A percentile compares a stretch with the other conserved stretches of the same genome.
These are phyloP conservation scores for Lucilia cuprina DNA, from an alignment of 1,140 invertebrate genomes.

Conservation along the genomic window DNA sequence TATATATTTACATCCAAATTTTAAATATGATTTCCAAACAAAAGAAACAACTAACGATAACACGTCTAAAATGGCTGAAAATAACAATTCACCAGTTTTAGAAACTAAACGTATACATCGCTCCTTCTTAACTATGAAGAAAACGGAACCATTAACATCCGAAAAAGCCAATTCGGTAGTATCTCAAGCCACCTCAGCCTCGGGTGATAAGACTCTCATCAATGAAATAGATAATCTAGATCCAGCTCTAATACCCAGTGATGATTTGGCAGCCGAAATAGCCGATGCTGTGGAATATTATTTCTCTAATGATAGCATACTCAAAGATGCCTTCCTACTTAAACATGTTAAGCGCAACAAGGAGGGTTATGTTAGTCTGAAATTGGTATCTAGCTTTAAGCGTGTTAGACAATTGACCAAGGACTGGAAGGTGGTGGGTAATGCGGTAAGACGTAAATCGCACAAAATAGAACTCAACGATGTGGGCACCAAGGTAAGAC, in stretches of 20 bases:
- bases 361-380: conserved; percentile 92
- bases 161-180: not conserved
- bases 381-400: conserved; percentile 92
- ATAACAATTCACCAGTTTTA: conserved; percentile 47
- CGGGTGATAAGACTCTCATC: not conserved
- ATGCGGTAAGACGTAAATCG: conserved; percentile 77
- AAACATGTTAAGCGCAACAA: conserved; percentile 95
- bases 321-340: conserved; percentile 92
- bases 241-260: conserved; percentile 66
- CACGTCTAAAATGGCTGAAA: conserved; percentile 44
- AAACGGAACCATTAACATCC: not conserved
- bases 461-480: conserved; percentile 89
- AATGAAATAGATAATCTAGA: conserved; percentile 55
- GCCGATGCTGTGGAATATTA: conserved; percentile 90
- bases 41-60: not conserved
- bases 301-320: conserved; percentile 92
- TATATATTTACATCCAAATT: conserved; percentile 58
- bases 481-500: conserved; percentile 86
- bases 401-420: conserved; percentile 90
- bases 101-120: conserved; percentile 51
- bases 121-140: conserved; percentile 52
- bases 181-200: conserved; percentile 6
- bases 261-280: conserved; percentile 78
- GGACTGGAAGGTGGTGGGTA: conserved; percentile 91
- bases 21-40: conserved; percentile 41